These are phyloP conservation scores for Erebia palarica DNA, from an alignment of 2,888 invertebrate genomes.

Conservation along the genomic window DNA sequence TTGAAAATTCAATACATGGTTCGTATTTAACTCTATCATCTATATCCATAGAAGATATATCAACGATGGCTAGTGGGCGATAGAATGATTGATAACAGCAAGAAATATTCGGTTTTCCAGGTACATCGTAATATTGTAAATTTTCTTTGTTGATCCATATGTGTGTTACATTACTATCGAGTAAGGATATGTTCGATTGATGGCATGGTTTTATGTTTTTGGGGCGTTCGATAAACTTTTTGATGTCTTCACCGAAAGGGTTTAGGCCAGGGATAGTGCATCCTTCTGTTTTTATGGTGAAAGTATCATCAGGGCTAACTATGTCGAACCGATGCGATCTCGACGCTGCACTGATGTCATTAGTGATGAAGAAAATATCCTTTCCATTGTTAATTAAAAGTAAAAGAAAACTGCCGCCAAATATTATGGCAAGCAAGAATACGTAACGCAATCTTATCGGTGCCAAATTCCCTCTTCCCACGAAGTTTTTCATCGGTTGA, in stretches of 20 bases:
- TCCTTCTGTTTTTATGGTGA: constrained; percentile 84
- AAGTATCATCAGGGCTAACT: constrained; percentile 55
- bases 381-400: constrained; percentile 61
- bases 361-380: constrained; percentile 56
- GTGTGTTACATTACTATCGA: constrained; percentile 82
- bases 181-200: constrained; percentile 74
- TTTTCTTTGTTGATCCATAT: constrained; percentile 79
- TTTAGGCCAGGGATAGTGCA: constrained; percentile 86
- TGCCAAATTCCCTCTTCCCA: constrained; percentile 46
- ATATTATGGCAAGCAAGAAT: constrained; percentile 61
- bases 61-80: constrained; percentile 72
- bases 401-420: constrained; percentile 64
- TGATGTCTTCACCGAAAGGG: constrained; percentile 82
- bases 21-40: constrained; percentile 78
- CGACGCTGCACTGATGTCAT: constrained; percentile 48
- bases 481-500: constrained; percentile 46
- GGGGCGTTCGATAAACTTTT: constrained; percentile 77
- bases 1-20: constrained; percentile 75
- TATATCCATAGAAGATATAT: constrained; percentile 66
- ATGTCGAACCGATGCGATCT: constrained; percentile 48
- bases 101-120: constrained; percentile 64
- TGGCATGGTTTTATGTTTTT: constrained; percentile 76
- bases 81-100: constrained; percentile 85
- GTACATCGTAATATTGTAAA: constrained; percentile 74
- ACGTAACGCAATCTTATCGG: constrained; percentile 62